Conservation (phyloP, 2,888 invertebrate genomes). For the Drosophila anomelani region DNA sequence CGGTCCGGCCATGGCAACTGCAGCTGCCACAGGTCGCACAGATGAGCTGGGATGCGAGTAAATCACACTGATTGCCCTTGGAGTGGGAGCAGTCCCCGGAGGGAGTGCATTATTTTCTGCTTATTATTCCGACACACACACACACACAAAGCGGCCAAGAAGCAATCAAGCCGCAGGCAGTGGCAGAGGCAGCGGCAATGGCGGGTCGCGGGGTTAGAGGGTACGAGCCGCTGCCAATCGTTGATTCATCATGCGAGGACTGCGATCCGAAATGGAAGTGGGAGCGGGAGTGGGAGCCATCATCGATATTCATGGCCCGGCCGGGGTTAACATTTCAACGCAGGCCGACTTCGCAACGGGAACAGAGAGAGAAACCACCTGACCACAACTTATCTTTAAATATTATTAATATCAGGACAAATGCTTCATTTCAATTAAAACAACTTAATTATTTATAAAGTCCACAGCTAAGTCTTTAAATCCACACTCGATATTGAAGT, state of each 20-base stretch:
- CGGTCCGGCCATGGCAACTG: constrained; percentile 21
- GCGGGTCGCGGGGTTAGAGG: constrained; percentile 2
- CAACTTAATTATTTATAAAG: not conserved
- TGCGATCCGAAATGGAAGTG: constrained; percentile 3
- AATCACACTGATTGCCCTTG: constrained; percentile 61
- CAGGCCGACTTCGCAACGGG: constrained; percentile 8
- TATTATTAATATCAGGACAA: not conserved
- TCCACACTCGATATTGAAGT: not conserved
- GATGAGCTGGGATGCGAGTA: constrained; percentile 43
- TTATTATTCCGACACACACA: constrained; percentile 61
- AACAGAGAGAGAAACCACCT: constrained; percentile 6
- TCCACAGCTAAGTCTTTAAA: not conserved
- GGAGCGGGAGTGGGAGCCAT: constrained; percentile 25
- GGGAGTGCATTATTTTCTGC: constrained; percentile 74
- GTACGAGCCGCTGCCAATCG: constrained; percentile 28
- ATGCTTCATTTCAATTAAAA: too few relatives aligned
- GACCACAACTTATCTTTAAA: not conserved
- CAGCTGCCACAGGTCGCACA: constrained; percentile 45
- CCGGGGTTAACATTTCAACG: constrained; percentile 34
- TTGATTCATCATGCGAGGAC: constrained; percentile 49
- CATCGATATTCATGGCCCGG: constrained; percentile 57
- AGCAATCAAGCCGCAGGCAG: constrained; percentile 30
- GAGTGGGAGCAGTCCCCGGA: constrained; percentile 48
- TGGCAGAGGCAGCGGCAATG: not conserved
- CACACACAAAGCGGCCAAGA: constrained; percentile 37